Conservation (phyloP, 2,888 invertebrate species). For the Lepidocyrtinus sp. region DNA sequence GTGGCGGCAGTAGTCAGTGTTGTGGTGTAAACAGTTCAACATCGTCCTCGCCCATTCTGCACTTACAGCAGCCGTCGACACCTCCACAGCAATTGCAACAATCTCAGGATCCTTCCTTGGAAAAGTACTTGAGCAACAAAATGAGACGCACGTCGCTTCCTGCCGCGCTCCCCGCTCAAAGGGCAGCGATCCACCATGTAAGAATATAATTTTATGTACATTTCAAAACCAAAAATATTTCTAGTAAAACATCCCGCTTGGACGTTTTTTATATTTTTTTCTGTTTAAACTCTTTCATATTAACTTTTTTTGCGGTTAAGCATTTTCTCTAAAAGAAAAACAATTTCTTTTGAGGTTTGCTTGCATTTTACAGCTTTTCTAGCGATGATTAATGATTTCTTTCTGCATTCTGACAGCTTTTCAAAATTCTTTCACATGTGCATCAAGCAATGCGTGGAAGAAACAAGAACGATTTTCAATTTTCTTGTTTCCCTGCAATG, state of each 20-base stretch:
- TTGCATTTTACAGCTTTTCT: slow-evolving; percentile 1
- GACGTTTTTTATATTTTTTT: slow-evolving; percentile 18
- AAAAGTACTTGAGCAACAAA: slow-evolving; percentile 60
- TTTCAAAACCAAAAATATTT: no score
- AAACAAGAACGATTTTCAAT: background rate
- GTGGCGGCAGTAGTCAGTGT: slow-evolving; percentile 60
- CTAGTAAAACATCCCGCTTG: no score
- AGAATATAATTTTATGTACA: no score
- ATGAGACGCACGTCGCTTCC: slow-evolving; percentile 70
- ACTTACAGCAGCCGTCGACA: slow-evolving; percentile 14
- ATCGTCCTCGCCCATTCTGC: slow-evolving; percentile 52
- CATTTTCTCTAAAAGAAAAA: background rate
- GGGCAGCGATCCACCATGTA: slow-evolving; percentile 66
- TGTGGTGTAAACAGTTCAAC: slow-evolving; percentile 56
- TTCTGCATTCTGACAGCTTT: slow-evolving; percentile 22
- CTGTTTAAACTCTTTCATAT: slow-evolving; percentile 34
- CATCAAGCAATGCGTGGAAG: slow-evolving; percentile 9
- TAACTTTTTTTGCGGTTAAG: background rate
- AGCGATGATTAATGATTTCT: slow-evolving; percentile 24
- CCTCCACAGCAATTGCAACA: slow-evolving; percentile 18
- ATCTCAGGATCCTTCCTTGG: slow-evolving; percentile 40
- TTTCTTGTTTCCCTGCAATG: background rate
- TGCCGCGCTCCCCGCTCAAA: slow-evolving; percentile 67
- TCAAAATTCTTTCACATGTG: slow-evolving; percentile 6
- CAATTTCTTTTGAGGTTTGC: background rate